Conservation (phyloP, 1,140 invertebrate species). For the Caenorhabditis inopinata region DNA sequence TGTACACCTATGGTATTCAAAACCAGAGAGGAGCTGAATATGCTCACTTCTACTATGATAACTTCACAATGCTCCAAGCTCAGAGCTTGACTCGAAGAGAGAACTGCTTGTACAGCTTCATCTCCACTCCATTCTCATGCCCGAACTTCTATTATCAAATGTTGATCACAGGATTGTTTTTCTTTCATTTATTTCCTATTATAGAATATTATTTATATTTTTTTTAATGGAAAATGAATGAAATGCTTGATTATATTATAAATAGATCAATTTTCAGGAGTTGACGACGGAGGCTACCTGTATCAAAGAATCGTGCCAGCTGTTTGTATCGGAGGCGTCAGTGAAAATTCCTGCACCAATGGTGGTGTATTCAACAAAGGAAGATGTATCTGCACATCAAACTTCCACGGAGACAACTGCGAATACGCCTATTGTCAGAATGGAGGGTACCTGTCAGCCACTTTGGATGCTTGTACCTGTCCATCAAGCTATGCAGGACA, state of each 20-base stretch:
- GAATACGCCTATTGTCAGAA: slow-evolving; percentile 26
- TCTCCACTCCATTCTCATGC: slow-evolving; percentile 41
- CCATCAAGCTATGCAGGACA: not conserved
- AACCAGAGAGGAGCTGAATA: slow-evolving; percentile 33
- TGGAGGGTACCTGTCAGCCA: slow-evolving; percentile 21
- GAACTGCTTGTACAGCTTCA: slow-evolving; percentile 41
- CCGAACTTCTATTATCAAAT: slow-evolving; percentile 22
- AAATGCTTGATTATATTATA: not conserved
- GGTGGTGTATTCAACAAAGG: slow-evolving; percentile 37
- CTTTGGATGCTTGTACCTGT: slow-evolving; percentile 26
- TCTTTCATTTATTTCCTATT: too few species aligned
- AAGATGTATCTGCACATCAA: slow-evolving; percentile 43
- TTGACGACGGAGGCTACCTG: slow-evolving; percentile 39
- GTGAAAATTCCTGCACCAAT: slow-evolving; percentile 38
- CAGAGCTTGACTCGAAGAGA: not conserved
- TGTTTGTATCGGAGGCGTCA: slow-evolving; percentile 9
- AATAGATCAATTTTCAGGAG: not conserved
- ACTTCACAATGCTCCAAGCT: slow-evolving; percentile 33
- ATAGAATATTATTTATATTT: too few species aligned
- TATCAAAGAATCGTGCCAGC: slow-evolving; percentile 42
- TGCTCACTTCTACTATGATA: slow-evolving; percentile 44
- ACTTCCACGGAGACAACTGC: slow-evolving; percentile 43
- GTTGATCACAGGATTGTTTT: slow-evolving; percentile 15
- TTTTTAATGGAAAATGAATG: too few species aligned
- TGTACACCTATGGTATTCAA: slow-evolving; percentile 12